Base-by-base conservation (phyloP, 1,140 invertebrate species). In the Hypothenemus hampei region DNA sequence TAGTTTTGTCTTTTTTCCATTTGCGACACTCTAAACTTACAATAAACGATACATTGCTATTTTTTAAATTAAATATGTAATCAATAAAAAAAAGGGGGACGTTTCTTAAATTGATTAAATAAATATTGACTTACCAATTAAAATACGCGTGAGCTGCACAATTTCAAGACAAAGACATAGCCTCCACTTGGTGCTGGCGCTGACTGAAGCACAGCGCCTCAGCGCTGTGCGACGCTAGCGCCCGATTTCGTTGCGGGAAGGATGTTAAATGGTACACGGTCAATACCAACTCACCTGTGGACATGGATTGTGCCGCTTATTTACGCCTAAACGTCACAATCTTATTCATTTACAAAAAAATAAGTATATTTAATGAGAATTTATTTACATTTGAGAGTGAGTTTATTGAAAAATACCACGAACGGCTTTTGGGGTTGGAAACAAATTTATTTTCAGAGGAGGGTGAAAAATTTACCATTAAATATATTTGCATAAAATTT, bases 241-340 rank as follows among this genome's bases (percentile, higher is more conserved):
- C 67, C 65, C 60, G 64, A 60, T 47, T 61, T 51, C 46, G 54
- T 49, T 59, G 62, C 65, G 68, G 66, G 57, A 66, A 67, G 62
- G 67, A 63, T 59, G 37, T 40, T 61, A 70, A 70, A 66, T 67
- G 66, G 51, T 51, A 60, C 51, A 65, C 64, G 68, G 68, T 70
- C 68, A 66, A 70, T 70, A 70, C 65, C 45, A 62, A 49, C 44
- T 61, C 55, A 58, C 58, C 61, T 60, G 60, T 57, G 51, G 39
- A 57, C 54, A 57, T 49, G 29, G 35, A 26, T 48, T 44, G 37
- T 18, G 48, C 51, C 37, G 58, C 23, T 40, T n/a, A n/a, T n/a
- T 52, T 57, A 50, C 62, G 45, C 60, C 48, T 61, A n/a, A n/a
- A 46, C 57, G 31, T 57, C 45, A 7, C 53, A 11, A 40, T 43